Evolutionary conservation across 1,140 invertebrate species (phyloP), one percentile per base, ranked within the genome.

Genomic region (Battus philenor): DNA sequence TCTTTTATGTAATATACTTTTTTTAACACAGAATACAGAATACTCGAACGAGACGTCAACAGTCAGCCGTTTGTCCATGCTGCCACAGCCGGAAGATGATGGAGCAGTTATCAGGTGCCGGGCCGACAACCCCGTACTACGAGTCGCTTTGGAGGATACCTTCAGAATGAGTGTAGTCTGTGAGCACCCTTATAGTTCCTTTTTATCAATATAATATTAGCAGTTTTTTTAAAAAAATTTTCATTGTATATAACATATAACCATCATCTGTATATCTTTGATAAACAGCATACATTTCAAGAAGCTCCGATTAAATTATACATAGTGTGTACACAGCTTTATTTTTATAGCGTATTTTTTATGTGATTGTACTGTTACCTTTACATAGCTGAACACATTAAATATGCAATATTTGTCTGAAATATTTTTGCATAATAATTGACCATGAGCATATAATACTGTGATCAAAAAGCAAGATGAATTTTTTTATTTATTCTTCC

Each of bases 91-190:
- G 7, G 93, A 95, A 50, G 95, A 97, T 75, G 92, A 96, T 63
- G 91, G 91, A 1, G 92, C 92, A 27, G 87, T 90, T 36, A 90
- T 97, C 46, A 93, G 93, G 58, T 97, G 95, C 72, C 89, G 93
- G 45, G 95, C 93, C 7, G 91, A 94, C 62, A 97, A 97, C 86
- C 92, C 93, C 0, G 87, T 89, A 27, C 87, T 96, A 13, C 88
- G 90, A 36, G 89, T 91, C 5, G 90, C 88, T 27, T 79, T 95
- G 29, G 93, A 96, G 69, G 94, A 96, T 66, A 90, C 90, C 34
- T 91, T 95, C 69, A 89, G 87, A 50, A 88, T 96, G 61, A 94
- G 93, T 70, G 92, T 96, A 62, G 93, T 95, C 60, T 96, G 94
- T 95, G 89, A 95, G 94, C 93, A 44, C 9, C 30, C 41, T 22